These are phyloP conservation scores for Emydoidea blandingii DNA, from an alignment of 2,797 vertebrate genomes.

Conservation along the genomic window DNA sequence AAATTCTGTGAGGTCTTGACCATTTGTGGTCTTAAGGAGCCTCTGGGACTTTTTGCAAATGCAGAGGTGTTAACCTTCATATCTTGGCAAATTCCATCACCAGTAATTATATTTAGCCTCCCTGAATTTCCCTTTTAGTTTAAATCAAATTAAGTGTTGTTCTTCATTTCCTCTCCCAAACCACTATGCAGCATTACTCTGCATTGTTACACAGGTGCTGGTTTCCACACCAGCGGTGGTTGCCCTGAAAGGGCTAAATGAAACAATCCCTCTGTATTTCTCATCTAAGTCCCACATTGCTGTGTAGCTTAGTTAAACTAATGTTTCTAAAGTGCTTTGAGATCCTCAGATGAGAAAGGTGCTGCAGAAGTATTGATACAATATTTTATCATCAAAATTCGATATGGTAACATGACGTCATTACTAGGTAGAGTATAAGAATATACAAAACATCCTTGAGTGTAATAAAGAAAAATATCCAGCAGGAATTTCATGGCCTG, in stretches of 20 bases:
- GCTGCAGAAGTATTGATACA: rapidly evolving
- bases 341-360: not conserved
- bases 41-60: not conserved
- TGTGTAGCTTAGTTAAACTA: not conserved
- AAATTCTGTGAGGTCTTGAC: not conserved
- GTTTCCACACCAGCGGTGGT: rapidly evolving
- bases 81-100: not conserved
- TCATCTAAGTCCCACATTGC: not conserved
- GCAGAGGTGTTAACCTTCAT: rapidly evolving
- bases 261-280: not conserved
- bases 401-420: rapidly evolving
- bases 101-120: not conserved
- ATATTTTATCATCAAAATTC: not conserved
- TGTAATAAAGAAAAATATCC: rapidly evolving
- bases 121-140: not conserved
- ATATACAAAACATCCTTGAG: rapidly evolving
- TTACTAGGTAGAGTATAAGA: not conserved
- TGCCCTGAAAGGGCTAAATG: not conserved
- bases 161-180: not conserved
- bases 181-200: not conserved
- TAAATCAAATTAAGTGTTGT: rapidly evolving
- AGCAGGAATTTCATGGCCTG: not conserved
- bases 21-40: not conserved
- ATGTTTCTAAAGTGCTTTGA: not conserved
- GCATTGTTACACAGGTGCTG: rapidly evolving